Percentiles rank a stretch among this genome's conserved stretches.
phyloP scores from a whole-genome alignment of 2,113 vertebrate species.

The Lagopus muta region DNA sequence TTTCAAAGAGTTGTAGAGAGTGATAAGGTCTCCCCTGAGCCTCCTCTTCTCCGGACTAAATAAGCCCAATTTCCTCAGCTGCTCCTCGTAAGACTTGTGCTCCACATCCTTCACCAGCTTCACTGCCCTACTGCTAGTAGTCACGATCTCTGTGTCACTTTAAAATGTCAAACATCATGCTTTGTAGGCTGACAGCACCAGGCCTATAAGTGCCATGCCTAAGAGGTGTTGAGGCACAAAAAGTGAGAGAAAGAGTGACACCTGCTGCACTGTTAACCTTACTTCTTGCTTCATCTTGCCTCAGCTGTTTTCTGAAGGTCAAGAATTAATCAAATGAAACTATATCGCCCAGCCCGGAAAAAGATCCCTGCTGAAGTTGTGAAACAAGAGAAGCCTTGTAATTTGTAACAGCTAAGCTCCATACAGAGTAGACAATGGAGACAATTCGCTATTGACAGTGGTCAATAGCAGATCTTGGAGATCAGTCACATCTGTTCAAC shows the following conservation, averaged over 20 bases:
- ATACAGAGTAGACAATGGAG: not conserved
- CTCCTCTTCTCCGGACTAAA: too few species aligned
- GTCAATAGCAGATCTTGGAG: accelerated
- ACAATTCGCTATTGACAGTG: too few species aligned
- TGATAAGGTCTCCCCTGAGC: too few species aligned
- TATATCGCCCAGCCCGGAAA: not conserved
- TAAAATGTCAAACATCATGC: not conserved
- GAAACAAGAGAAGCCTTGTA: not conserved
- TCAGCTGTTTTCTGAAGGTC: accelerated
- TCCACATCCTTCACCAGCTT: too few species aligned
- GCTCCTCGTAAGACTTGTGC: too few species aligned
- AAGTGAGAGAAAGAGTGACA: not conserved
- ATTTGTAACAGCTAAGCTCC: not conserved
- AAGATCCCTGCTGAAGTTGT: not conserved
- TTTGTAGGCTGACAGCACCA: not conserved
- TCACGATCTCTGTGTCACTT: too few species aligned
- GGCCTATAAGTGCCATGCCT: not conserved
- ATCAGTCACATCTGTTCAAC: not conserved
- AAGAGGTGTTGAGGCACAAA: accelerated
- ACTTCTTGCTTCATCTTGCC: not conserved
- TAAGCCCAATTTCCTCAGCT: too few species aligned
- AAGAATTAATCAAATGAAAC: not conserved
- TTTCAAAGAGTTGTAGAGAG: too few species aligned
- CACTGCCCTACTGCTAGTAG: too few species aligned
- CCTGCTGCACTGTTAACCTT: not conserved